Percentiles rank a stretch among this genome's conserved stretches.
phyloP scores from a whole-genome alignment of 1,140 invertebrate genomes.

The Brachionus paranguensis region DNA sequence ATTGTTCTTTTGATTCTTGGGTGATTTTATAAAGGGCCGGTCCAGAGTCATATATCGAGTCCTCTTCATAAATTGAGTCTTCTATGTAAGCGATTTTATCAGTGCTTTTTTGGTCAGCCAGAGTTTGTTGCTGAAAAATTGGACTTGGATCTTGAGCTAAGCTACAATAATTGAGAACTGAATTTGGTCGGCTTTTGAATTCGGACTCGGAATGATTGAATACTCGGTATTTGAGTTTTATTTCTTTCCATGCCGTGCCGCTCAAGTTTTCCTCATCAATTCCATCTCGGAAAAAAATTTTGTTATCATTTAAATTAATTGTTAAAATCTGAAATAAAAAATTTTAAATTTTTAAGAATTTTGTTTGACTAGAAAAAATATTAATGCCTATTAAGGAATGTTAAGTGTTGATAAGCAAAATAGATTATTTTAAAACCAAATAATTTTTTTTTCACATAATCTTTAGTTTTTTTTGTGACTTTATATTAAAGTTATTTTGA shows the following conservation, averaged over 20 bases:
- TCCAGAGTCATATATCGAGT: not conserved
- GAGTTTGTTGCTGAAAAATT: not conserved
- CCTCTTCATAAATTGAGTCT: slow-evolving; percentile 6
- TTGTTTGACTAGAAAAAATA: not conserved
- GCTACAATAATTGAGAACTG: not conserved
- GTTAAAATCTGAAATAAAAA: not conserved
- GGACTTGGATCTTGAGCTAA: not conserved
- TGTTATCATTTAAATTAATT: slow-evolving; percentile 1
- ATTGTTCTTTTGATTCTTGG: not conserved
- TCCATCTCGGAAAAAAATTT: not conserved
- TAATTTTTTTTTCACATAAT: too few species aligned
- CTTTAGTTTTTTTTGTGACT: too few species aligned
- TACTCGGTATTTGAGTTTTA: not conserved
- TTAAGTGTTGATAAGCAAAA: too few species aligned
- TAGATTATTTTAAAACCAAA: too few species aligned
- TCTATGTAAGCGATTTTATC: not conserved
- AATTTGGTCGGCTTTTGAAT: not conserved
- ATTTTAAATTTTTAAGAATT: not conserved
- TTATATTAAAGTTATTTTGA: too few species aligned
- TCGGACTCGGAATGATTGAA: not conserved
- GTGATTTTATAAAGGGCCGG: not conserved
- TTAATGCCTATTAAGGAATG: not conserved
- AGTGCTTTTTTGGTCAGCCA: not conserved
- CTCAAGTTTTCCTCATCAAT: slow-evolving; percentile 34
- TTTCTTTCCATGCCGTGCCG: not conserved